A percentile compares a stretch with the other conserved stretches of the same genome.
phyloP scores from a whole-genome alignment of 1,140 invertebrate species.

The Drosophila jambulina region DNA sequence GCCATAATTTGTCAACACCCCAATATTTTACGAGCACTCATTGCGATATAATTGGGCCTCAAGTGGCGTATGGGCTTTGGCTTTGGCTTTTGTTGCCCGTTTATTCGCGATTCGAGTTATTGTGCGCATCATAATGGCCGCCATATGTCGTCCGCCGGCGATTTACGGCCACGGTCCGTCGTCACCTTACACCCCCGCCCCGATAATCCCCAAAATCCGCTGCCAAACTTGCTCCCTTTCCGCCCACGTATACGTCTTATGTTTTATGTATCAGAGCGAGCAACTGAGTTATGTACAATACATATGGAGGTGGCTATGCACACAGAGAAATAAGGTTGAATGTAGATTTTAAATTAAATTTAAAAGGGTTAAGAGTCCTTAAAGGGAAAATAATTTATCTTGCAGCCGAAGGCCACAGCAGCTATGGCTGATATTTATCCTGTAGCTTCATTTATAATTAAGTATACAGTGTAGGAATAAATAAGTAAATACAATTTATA shows the following conservation, averaged over 20 bases:
- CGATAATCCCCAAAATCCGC: conserved; percentile 1
- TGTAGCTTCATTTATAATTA: too few relatives aligned
- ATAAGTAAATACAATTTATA: too few relatives aligned
- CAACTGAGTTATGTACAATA: conserved; percentile 53
- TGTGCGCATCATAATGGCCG: conserved; percentile 79
- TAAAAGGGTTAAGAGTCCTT: background rate
- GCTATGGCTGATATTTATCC: too few relatives aligned
- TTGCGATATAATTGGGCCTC: conserved; percentile 80
- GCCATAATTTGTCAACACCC: conserved; percentile 84
- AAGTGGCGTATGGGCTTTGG: conserved; percentile 39
- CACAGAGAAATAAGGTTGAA: background rate
- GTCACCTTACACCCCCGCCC: conserved; percentile 23
- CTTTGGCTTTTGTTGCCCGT: conserved; percentile 25
- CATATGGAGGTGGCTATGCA: conserved; percentile 20
- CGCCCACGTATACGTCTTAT: conserved; percentile 60
- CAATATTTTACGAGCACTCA: conserved; percentile 82
- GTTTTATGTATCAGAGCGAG: conserved; percentile 80
- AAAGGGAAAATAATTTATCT: too few relatives aligned
- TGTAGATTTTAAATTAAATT: background rate
- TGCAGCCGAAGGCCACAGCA: too few relatives aligned
- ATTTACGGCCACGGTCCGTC: conserved; percentile 54
- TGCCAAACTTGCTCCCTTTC: conserved; percentile 1
- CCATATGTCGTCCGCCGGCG: conserved; percentile 60
- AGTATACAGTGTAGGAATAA: too few relatives aligned
- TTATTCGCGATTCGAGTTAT: conserved; percentile 71